Base-by-base conservation (phyloP, 2,797 vertebrate genomes). In the Anniella stebbinsi region DNA sequence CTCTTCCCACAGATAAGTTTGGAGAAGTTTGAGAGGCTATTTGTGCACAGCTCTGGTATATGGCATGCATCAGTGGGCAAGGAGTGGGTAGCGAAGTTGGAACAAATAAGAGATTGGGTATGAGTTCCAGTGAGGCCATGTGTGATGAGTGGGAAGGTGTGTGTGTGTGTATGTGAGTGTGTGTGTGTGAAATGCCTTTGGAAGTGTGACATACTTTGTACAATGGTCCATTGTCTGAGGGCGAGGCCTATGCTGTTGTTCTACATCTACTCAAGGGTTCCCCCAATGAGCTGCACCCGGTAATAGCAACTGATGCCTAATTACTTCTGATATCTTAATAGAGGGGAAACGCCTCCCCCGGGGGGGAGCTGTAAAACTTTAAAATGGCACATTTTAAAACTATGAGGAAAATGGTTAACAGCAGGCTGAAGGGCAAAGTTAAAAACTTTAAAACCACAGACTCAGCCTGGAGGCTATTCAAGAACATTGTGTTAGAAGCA, bases 401-500 rank as follows among this genome's bases (percentile, higher is more conserved):
- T 93, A 94, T 90, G 94, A 94, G 92, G 90, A 92, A 95, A 96
- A 95, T 93, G 87, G 92, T 95, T 95, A 95, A 94, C 95, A 96
- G 95, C 92, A 95, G 94, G 92, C 94, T 95, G 95, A 96, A 96
- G 95, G 95, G 94, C 92, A 96, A 95, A 96, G 93, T 95, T 94
- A 95, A 95, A 96, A 96, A 95, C 95, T 95, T 96, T 96, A 92
- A 95, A 96, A 96, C 94, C 93, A 94, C 93, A 95, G 89, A 96
- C 95, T 94, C 92, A 95, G 92, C 95, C 95, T 95, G 94, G 94
- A 95, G 96, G 93, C 94, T 95, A 95, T 96, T 96, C 94, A 96
- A 95, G 95, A 96, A 96, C 94, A 96, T 94, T 95, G 95, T 95
- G 94, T 96, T 95, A 96, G 94, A 96, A 94, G 92, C 95, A 95